Percentiles rank a stretch among this genome's conserved stretches.
Evolutionary conservation across 2,113 vertebrate species (phyloP).

Genomic region (Tetrao urogallus): DNA sequence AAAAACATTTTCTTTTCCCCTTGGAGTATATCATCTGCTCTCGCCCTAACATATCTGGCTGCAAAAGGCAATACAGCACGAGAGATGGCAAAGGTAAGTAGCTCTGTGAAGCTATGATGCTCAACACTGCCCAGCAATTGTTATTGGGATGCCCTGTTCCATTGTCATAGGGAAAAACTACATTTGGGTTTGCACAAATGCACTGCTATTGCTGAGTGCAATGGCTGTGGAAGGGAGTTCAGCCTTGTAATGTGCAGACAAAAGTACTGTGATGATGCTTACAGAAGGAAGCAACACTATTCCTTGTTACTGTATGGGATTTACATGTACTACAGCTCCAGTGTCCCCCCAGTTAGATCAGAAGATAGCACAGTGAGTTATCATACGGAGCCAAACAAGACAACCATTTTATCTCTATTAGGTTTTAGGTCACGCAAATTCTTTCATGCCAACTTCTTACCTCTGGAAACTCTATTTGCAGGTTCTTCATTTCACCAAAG

Average conservation of each 20-base stretch:
- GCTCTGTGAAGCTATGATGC: not conserved
- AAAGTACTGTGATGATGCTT: accelerated
- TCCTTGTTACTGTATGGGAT: not conserved
- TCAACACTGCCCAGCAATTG: not conserved
- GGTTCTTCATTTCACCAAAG: conserved; percentile 53
- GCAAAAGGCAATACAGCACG: conserved; percentile 82
- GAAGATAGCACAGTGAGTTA: not conserved
- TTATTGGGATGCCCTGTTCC: not conserved
- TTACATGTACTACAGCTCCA: not conserved
- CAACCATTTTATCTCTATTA: not conserved
- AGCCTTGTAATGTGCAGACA: not conserved
- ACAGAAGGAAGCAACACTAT: not conserved
- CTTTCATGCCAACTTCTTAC: not conserved
- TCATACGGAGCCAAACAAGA: not conserved
- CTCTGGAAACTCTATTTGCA: conserved; percentile 32
- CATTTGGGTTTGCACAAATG: not conserved
- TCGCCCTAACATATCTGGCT: conserved; percentile 87
- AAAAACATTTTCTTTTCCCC: conserved; percentile 89
- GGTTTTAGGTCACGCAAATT: not conserved
- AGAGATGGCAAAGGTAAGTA: conserved; percentile 87
- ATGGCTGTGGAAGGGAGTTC: not conserved
- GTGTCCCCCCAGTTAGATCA: not conserved
- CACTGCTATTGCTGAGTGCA: not conserved
- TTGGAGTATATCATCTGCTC: conserved; percentile 86
- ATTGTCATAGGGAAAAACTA: accelerated